phyloP scores from a whole-genome alignment of 2,888 invertebrate genomes.

The Eupsilia transversa region DNA sequence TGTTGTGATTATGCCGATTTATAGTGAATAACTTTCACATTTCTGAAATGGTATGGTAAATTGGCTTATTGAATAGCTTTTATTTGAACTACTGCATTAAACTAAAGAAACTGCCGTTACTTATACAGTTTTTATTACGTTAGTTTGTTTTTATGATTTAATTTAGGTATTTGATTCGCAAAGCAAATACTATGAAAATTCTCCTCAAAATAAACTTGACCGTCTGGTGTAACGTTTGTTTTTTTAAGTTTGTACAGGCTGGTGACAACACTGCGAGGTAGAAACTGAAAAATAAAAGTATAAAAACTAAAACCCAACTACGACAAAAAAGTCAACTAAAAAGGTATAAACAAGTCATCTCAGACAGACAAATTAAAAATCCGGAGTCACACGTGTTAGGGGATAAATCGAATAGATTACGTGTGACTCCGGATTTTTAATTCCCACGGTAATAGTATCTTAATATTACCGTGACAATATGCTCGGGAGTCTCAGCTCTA shows the following conservation, averaged over 20 bases:
- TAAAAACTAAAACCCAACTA: no score
- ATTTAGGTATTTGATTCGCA: background rate
- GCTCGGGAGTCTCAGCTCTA: conserved; percentile 23
- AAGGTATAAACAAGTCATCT: no score
- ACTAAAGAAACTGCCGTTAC: background rate
- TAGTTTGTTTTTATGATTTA: background rate
- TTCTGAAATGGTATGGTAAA: background rate
- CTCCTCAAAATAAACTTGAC: conserved; percentile 20
- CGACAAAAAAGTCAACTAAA: no score
- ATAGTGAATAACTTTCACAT: background rate
- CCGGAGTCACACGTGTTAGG: no score
- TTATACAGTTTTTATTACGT: background rate
- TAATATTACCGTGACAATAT: no score
- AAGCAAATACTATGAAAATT: conserved; percentile 1
- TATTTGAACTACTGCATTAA: background rate
- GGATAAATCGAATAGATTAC: no score
- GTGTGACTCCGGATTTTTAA: no score
- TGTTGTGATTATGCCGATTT: background rate
- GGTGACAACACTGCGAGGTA: background rate
- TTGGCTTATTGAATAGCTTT: background rate
- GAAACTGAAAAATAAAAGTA: no score
- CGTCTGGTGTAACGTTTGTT: conserved; percentile 17
- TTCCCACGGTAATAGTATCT: no score
- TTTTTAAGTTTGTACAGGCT: conserved; percentile 5
- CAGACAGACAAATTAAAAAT: no score